A percentile compares a stretch with the other conserved stretches of the same genome.
phyloP scores from a whole-genome alignment of 1,140 invertebrate species.

The Drosophila leontia region DNA sequence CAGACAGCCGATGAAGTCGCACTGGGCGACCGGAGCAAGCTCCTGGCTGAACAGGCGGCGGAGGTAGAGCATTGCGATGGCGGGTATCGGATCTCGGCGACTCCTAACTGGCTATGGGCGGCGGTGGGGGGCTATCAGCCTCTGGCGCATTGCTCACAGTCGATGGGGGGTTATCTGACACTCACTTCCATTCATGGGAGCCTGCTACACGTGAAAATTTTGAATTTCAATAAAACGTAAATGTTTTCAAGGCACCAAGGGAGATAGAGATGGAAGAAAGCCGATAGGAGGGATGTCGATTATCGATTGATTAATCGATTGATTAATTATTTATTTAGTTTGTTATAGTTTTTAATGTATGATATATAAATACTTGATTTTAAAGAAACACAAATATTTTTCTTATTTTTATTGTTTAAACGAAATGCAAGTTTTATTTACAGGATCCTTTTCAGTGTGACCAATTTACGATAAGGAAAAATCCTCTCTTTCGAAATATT shows the following conservation, averaged over 20 bases:
- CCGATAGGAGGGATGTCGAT: too few relatives aligned
- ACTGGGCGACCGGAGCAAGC: conserved; percentile 54
- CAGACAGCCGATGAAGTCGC: conserved; percentile 68
- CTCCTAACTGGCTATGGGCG: conserved; percentile 10
- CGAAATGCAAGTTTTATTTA: too few relatives aligned
- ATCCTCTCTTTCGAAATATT: too few relatives aligned
- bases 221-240: conserved; percentile 25
- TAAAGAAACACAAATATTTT: too few relatives aligned
- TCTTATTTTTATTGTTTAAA: too few relatives aligned
- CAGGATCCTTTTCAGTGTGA: too few relatives aligned
- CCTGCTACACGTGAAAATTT: neutral
- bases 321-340: too few relatives aligned
- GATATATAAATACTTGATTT: too few relatives aligned
- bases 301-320: too few relatives aligned
- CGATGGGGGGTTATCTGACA: neutral
- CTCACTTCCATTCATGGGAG: conserved; percentile 40
- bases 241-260: conserved; percentile 1
- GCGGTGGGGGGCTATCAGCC: neutral
- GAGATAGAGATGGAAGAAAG: neutral
- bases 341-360: too few relatives aligned
- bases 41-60: conserved; percentile 79
- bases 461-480: too few relatives aligned
- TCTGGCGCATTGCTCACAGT: conserved; percentile 31
- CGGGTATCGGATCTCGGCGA: conserved; percentile 1
- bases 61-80: conserved; percentile 65